These are phyloP conservation scores for Vulpes lagopus DNA, from an alignment of 2,113 vertebrate species.

Conservation along the genomic window DNA sequence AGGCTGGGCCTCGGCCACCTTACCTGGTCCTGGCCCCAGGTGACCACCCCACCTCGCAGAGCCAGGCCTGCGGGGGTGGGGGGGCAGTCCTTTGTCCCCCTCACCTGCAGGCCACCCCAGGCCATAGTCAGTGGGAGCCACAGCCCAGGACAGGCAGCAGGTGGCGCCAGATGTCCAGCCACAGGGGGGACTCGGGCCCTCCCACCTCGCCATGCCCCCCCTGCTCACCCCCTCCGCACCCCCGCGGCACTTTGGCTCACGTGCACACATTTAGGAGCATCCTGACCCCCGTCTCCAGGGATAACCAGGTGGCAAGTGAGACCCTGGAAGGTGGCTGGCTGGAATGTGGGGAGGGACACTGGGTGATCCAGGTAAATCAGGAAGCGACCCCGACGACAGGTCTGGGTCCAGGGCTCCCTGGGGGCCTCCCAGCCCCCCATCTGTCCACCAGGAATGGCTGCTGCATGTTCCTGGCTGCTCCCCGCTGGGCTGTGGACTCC, in stretches of 20 bases:
- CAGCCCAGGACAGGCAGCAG: neutral
- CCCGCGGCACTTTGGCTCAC: accelerated
- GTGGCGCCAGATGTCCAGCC: neutral
- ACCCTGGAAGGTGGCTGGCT: neutral
- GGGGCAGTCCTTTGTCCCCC: neutral
- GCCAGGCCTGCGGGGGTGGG: too few relatives aligned
- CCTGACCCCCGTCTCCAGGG: neutral
- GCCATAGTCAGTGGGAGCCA: accelerated
- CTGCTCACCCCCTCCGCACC: accelerated
- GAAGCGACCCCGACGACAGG: neutral
- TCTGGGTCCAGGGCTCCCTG: neutral
- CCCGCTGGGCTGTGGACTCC: neutral
- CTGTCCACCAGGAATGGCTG: neutral
- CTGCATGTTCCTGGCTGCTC: neutral
- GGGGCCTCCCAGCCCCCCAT: neutral
- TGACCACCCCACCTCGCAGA: neutral
- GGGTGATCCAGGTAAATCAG: neutral
- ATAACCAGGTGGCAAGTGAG: neutral
- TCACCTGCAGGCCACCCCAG: neutral
- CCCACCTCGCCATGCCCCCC: accelerated
- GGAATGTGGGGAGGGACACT: neutral
- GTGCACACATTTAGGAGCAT: neutral
- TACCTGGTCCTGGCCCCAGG: neutral
- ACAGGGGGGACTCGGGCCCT: accelerated
- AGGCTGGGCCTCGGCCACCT: neutral